Evolutionary conservation across 2,888 invertebrate genomes (phyloP).

Genomic region (Nomada flava): DNA sequence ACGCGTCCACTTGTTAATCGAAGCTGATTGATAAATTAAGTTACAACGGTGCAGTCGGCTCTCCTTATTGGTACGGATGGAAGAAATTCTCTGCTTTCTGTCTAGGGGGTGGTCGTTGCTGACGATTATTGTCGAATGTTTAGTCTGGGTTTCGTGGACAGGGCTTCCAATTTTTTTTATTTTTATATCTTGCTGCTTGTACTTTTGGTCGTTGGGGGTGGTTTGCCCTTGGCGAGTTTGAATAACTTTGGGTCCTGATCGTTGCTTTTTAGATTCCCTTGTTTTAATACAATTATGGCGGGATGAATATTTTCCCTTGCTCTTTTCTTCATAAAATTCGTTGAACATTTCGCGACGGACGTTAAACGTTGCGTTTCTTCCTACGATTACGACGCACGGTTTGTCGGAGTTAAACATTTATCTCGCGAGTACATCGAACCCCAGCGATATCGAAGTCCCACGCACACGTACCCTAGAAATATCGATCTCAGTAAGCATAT

Average conservation of each 20-base stretch:
- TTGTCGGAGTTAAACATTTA: constrained; percentile 8
- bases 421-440: constrained; percentile 37
- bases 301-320: no score
- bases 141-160: background rate
- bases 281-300: no score
- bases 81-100: no score
- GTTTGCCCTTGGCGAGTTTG: no score
- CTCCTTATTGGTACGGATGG: no score
- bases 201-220: no score
- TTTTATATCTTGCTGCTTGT: no score
- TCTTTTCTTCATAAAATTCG: no score
- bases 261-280: no score
- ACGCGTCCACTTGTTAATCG: constrained; percentile 58
- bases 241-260: no score
- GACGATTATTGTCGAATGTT: background rate
- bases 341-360: no score
- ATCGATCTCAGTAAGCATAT: constrained; percentile 51
- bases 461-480: constrained; percentile 28
- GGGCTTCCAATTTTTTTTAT: no score
- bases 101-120: background rate
- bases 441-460: constrained; percentile 1
- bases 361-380: background rate
- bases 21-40: constrained; percentile 44
- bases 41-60: background rate
- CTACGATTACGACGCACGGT: background rate